Conservation (phyloP, 2,113 vertebrate species). For the Ranitomeya imitator region DNA sequence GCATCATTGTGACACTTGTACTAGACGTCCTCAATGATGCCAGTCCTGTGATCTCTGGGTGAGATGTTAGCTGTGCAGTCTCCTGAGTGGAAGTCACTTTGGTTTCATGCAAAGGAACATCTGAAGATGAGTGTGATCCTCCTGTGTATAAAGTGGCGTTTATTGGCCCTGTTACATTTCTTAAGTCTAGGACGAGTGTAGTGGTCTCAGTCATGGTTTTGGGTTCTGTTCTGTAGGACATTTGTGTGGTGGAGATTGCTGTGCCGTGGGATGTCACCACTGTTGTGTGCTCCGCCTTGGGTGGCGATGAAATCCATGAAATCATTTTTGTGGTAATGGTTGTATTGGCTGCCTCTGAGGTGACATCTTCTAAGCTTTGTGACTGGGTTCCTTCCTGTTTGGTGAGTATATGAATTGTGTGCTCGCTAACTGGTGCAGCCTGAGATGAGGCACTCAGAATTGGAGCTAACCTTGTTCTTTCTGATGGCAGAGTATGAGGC, state of each 20-base stretch:
- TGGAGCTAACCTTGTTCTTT: conserved; percentile 52
- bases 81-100: conserved; percentile 39
- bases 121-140: conserved; percentile 11
- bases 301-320: not conserved
- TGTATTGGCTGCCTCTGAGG: conserved; percentile 52
- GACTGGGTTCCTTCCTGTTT: conserved; percentile 53
- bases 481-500: conserved; percentile 56
- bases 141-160: conserved; percentile 23
- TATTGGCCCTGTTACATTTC: conserved; percentile 25
- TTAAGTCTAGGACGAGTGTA: conserved; percentile 38
- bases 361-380: conserved; percentile 8
- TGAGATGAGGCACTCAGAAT: conserved; percentile 24
- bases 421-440: not conserved
- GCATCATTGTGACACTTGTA: conserved; percentile 55
- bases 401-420: conserved; percentile 12
- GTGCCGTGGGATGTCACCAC: not conserved
- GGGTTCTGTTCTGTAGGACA: conserved; percentile 18
- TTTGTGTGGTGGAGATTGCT: conserved; percentile 35
- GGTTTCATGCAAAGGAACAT: not conserved
- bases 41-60: conserved; percentile 55
- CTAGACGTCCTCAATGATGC: conserved; percentile 47
- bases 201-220: conserved; percentile 50
- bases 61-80: conserved; percentile 46
- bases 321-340: conserved; percentile 36
- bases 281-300: not conserved